Base-by-base conservation (phyloP, 2,113 vertebrate species). In the Oreochromis niloticus region DNA sequence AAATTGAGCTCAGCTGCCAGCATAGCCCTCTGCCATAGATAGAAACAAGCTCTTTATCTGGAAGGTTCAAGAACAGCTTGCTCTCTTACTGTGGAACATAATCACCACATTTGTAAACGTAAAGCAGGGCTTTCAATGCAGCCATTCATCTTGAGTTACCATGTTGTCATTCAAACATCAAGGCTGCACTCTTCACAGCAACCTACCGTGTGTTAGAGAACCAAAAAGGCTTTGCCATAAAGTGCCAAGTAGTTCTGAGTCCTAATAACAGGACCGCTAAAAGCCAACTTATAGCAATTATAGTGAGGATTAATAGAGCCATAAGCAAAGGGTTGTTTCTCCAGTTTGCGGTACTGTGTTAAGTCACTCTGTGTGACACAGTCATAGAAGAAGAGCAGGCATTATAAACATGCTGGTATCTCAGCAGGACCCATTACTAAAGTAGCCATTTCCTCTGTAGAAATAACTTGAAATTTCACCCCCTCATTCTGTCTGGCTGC, bases 61-160 rank as follows among this genome's bases (percentile, higher is more conserved):
- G 83, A 88, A 85, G 81, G 93, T 93, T 94, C 93, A 94, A 94
- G 94, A 95, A 94, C 93, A 93, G 91, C 89, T 94, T 91, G 90
- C 90, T 93, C 93, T 93, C 92, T 93, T 92, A 55, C 90, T 87
- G 88, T 87, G 90, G 89, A 89, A 85, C 88, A 94, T 87, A 94
- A 94, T 93, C 92, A 91, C 39, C 71, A 73, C 92, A 94, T 92
- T 94, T 91, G 82, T 85, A 84, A 92, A 93, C 41, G 41, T 94
- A 91, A 92, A 94, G 90, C 90, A 87, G 80, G 57, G 86, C 71
- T 88, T 80, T 93, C 80, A 95, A 95, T 92, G 56, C 66, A 68
- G 80, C 85, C 87, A 93, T 95, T 95, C 91, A 94, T 88, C 88
- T 91, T 90, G 82, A 85, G 87, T 93, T 91, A 88, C 83, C 81